phyloP scores from a whole-genome alignment of 1,140 invertebrate species.

The Ridgeia piscesae region DNA sequence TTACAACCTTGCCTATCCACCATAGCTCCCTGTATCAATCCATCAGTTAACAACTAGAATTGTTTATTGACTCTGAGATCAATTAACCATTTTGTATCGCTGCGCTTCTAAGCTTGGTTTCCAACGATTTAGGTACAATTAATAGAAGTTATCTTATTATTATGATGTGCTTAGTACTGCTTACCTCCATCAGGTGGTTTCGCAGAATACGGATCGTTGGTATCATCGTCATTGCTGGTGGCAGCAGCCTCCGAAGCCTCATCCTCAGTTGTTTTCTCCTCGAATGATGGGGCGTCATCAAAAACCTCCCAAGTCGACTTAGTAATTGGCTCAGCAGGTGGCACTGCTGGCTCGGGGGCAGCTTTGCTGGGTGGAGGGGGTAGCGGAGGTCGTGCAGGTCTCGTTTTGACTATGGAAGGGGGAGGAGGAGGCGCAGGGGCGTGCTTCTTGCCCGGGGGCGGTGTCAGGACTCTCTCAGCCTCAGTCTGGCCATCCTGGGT shows the following conservation, averaged over 20 bases:
- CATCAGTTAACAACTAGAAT: too few species aligned
- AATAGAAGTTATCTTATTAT: too few species aligned
- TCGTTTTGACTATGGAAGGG: not conserved
- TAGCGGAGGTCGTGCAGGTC: not conserved
- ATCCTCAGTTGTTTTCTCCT: not conserved
- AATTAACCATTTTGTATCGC: too few species aligned
- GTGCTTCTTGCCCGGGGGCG: not conserved
- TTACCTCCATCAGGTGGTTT: not conserved
- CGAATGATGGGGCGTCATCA: not conserved
- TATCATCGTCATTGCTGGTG: not conserved
- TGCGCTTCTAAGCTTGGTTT: too few species aligned
- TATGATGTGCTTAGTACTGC: too few species aligned
- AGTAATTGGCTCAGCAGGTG: not conserved
- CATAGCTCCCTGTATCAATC: too few species aligned
- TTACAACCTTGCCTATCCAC: too few species aligned
- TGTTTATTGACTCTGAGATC: too few species aligned
- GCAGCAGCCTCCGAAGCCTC: not conserved
- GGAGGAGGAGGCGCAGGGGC: not conserved
- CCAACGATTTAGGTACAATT: too few species aligned
- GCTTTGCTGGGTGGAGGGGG: not conserved
- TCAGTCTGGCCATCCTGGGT: not conserved
- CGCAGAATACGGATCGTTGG: not conserved
- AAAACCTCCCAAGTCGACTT: not conserved
- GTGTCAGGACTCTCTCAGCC: not conserved
- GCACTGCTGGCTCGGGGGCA: not conserved